These are phyloP conservation scores for Asteroscopus sphinx DNA, from an alignment of 2,888 invertebrate genomes.

Conservation along the genomic window DNA sequence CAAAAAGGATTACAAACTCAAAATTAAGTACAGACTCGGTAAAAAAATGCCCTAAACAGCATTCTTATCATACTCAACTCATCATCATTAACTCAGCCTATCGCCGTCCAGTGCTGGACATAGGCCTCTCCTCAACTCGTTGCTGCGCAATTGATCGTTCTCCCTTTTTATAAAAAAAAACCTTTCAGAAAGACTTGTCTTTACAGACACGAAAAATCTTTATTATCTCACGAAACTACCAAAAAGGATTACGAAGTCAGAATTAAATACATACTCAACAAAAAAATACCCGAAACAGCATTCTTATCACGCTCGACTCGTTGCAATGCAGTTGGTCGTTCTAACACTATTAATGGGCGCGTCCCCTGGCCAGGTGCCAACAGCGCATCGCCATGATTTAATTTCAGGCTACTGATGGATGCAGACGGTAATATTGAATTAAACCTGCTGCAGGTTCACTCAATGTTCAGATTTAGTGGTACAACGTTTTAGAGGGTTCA, in stretches of 20 bases:
- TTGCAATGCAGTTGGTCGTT: conserved; percentile 55
- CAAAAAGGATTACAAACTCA: too few species aligned
- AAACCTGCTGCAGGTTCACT: conserved; percentile 45
- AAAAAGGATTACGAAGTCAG: conserved; percentile 23
- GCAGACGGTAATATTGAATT: conserved; percentile 59
- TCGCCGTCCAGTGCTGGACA: too few species aligned
- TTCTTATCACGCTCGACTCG: conserved; percentile 54
- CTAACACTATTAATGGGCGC: conserved; percentile 60
- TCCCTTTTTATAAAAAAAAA: too few species aligned
- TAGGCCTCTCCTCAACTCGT: too few species aligned
- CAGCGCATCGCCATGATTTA: conserved; percentile 60
- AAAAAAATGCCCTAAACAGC: too few species aligned
- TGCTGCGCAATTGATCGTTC: too few species aligned
- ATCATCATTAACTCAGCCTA: too few species aligned
- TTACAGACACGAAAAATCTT: background rate
- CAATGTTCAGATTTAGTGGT: conserved; percentile 1
- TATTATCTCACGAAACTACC: conserved; percentile 6
- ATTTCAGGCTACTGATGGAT: conserved; percentile 56
- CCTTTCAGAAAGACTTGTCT: too few species aligned
- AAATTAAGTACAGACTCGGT: too few species aligned
- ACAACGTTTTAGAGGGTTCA: conserved; percentile 6
- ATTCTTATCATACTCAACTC: too few species aligned
- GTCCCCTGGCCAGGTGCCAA: conserved; percentile 55
- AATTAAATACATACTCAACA: background rate
- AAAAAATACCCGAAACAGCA: conserved; percentile 24